Conservation (phyloP, 2,888 invertebrate species). For the Pseudococcus longispinus region DNA sequence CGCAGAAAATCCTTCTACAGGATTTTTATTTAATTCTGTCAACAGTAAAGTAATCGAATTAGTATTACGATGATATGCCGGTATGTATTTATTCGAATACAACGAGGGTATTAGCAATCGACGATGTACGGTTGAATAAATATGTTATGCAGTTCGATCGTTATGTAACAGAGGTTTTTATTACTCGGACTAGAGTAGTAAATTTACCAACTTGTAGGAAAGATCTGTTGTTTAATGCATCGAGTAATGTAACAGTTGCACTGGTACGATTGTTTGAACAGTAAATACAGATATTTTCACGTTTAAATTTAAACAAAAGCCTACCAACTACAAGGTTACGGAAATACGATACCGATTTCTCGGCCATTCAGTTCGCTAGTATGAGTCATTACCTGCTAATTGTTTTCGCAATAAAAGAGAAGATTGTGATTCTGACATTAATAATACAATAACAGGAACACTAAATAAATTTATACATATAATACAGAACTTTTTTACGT, state of each 20-base stretch:
- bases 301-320: slow-evolving; percentile 30
- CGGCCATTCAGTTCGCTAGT: background rate
- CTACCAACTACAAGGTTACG: slow-evolving; percentile 43
- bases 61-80: background rate
- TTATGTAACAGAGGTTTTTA: background rate
- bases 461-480: slow-evolving; percentile 56
- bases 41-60: slow-evolving; percentile 61
- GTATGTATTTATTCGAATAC: background rate
- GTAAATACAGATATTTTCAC: slow-evolving; percentile 28
- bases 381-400: slow-evolving; percentile 78
- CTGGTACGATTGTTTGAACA: too few relatives aligned
- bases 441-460: slow-evolving; percentile 63
- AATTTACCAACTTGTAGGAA: background rate
- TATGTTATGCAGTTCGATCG: background rate
- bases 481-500: slow-evolving; percentile 36
- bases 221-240: background rate
- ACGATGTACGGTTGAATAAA: background rate
- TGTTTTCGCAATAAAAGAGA: slow-evolving; percentile 94
- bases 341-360: slow-evolving; percentile 46
- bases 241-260: background rate
- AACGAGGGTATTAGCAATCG: background rate
- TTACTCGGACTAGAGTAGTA: background rate
- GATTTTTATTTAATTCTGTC: slow-evolving; percentile 97
- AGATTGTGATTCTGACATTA: slow-evolving; percentile 96
- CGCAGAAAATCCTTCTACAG: slow-evolving; percentile 99